These are phyloP conservation scores for Phymanthus crucifer DNA, from an alignment of 92 coral and sea anemone species.

Conservation along the genomic window DNA sequence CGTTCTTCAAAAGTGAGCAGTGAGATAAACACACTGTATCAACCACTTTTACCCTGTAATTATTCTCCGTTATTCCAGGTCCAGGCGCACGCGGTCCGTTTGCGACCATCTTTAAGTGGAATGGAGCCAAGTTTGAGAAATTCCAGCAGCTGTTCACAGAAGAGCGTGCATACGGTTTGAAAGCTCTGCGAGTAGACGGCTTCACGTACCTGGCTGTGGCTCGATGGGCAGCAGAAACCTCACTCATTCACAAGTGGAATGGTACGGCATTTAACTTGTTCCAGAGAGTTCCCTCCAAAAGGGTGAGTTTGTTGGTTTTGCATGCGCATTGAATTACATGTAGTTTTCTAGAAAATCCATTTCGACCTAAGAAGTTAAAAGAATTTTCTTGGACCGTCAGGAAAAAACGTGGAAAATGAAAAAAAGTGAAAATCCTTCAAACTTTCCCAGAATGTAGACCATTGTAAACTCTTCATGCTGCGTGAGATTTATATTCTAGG, in stretches of 20 bases:
- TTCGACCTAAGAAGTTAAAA: too few species aligned
- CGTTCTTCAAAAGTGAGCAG: too few species aligned
- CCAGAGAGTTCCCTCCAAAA: conserved; percentile 78
- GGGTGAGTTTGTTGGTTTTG: conserved; percentile 46
- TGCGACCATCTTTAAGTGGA: conserved; percentile 81
- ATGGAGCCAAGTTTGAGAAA: conserved; percentile 67
- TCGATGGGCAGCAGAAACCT: conserved; percentile 69
- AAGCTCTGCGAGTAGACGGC: conserved; percentile 67
- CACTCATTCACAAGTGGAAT: conserved; percentile 85
- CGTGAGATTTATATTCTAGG: too few species aligned
- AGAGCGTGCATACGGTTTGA: conserved; percentile 80
- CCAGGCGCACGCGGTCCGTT: conserved; percentile 76
- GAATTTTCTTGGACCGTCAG: too few species aligned
- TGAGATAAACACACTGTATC: too few species aligned
- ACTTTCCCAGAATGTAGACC: too few species aligned
- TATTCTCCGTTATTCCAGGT: conserved; percentile 61
- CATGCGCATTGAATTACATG: neutral
- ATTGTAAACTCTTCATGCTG: too few species aligned
- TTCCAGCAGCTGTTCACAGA: conserved; percentile 63
- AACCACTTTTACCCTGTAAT: neutral
- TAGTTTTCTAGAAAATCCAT: too few species aligned
- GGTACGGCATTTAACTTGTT: conserved; percentile 72
- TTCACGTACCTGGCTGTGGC: conserved; percentile 74
- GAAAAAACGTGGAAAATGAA: too few species aligned
- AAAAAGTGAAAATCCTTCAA: too few species aligned